Evolutionary conservation across 2,797 vertebrate genomes (phyloP), one percentile per base, ranked within the genome.

Genomic region (Chromobotia macracanthus): DNA sequence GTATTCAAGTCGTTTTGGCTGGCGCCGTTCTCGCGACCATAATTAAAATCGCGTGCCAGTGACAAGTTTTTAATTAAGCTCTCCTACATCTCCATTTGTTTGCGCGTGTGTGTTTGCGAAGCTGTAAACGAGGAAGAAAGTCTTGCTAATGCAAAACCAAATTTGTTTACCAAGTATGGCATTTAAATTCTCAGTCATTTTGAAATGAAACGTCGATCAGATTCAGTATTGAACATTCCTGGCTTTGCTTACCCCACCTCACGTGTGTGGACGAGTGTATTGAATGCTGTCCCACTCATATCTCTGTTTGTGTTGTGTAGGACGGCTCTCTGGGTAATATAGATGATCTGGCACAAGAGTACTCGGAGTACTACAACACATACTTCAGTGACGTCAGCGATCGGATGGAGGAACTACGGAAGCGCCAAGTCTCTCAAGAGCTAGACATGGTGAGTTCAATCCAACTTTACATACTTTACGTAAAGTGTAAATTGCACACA

Each of bases 311-410:
- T 61, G 3, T 61, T 2, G 13, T 61, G 3, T 73, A 99, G 98
- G 98, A 99, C 77, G 98, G 98, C 83, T 99, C 98, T 65, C 89
- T 99, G 91, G 98, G 96, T 76, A 99, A 96, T 88, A 99, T 99
- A 82, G 97, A 99, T 87, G 98, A 99, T 89, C 93, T 99, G 88
- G 96, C 97, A 0, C 95, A 99, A 87, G 97, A 99, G 88, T 98
- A 98, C 91, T 96, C 98, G 0, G 96, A 99, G 88, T 99, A 99
- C 86, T 99, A 99, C 89, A 98, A 97, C 80, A 98, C 97, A 85
- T 97, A 96, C 86, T 96, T 97, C 88, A 94, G 95, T 0, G 97
- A 99, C 84, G 97, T 99, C 84, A 95, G 94, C 1, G 97, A 99
- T 84, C 95, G 96, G 80, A 96, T 99, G 96, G 97, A 99, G 88